Conservation (phyloP, 2,888 invertebrate genomes). For the Pachydiplax longipennis region DNA sequence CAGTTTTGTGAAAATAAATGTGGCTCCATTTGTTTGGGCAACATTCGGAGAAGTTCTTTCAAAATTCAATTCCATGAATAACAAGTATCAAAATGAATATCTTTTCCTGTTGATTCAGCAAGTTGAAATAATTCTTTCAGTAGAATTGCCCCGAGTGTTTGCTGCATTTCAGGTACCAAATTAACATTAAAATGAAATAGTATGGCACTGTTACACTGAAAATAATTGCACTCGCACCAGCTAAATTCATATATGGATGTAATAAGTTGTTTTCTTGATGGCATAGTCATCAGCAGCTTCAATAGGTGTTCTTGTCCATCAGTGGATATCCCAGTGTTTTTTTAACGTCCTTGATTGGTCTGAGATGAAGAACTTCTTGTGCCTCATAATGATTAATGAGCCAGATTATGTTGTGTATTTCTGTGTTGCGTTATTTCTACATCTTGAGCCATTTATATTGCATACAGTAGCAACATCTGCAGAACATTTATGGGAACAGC, state of each 20-base stretch:
- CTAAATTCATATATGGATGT: not conserved
- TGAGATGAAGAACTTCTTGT: conserved; percentile 16
- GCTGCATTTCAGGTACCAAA: conserved; percentile 14
- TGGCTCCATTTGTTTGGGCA: conserved; percentile 15
- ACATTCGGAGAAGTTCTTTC: not conserved
- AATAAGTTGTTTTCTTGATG: not conserved
- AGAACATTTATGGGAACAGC: conserved; percentile 3
- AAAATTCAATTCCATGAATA: not conserved
- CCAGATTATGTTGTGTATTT: conserved; percentile 15
- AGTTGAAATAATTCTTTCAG: conserved; percentile 13
- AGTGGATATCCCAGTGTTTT: conserved; percentile 27
- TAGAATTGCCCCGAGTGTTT: conserved; percentile 14
- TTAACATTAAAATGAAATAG: not conserved
- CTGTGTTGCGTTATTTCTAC: conserved; percentile 10
- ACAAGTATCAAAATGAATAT: not conserved
- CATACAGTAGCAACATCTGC: conserved; percentile 1
- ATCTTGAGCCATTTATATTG: conserved; percentile 12
- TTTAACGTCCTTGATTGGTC: conserved; percentile 21
- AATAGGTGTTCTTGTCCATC: conserved; percentile 20
- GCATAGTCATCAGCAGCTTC: not conserved
- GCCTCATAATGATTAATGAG: not conserved
- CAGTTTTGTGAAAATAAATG: not conserved
- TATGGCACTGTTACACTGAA: not conserved
- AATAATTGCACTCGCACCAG: not conserved
- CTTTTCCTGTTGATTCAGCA: conserved; percentile 1